A percentile compares a stretch with the other conserved stretches of the same genome.
phyloP scores from a whole-genome alignment of 2,113 vertebrate genomes.

The Trematomus loennbergii region DNA sequence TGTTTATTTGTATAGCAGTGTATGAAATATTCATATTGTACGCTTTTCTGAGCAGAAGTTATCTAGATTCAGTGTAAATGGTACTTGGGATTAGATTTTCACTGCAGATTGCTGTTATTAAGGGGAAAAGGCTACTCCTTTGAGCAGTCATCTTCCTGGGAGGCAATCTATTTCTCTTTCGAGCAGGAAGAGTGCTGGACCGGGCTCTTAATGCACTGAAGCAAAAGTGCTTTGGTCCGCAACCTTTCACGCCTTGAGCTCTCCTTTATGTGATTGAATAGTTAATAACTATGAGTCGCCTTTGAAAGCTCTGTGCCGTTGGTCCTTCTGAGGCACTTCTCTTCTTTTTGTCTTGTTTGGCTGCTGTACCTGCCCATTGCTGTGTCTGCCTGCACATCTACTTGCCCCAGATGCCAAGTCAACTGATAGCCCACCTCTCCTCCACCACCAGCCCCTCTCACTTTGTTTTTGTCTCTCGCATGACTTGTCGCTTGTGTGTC shows the following conservation, averaged over 20 bases:
- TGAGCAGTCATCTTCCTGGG: constrained; percentile 84
- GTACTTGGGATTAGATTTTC: constrained; percentile 88
- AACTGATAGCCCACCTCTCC: constrained; percentile 58
- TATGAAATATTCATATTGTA: constrained; percentile 87
- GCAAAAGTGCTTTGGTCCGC: constrained; percentile 87
- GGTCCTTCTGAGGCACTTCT: constrained; percentile 67
- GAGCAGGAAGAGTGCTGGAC: constrained; percentile 78
- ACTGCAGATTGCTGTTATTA: constrained; percentile 87
- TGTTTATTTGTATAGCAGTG: constrained; percentile 85
- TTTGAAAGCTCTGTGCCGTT: constrained; percentile 78
- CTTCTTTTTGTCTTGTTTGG: constrained; percentile 75
- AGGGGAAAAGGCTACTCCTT: constrained; percentile 68
- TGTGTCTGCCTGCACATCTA: constrained; percentile 64
- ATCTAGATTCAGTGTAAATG: constrained; percentile 85
- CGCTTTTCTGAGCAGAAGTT: constrained; percentile 85
- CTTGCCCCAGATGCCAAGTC: constrained; percentile 71
- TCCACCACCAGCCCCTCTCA: constrained; percentile 48
- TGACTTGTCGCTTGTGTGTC: constrained; percentile 62
- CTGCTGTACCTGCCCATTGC: constrained; percentile 71
- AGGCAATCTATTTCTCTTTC: constrained; percentile 86
- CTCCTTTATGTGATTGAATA: constrained; percentile 87
- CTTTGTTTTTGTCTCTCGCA: constrained; percentile 66
- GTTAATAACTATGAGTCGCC: constrained; percentile 85
- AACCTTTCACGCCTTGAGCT: constrained; percentile 87
- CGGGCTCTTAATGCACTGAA: constrained; percentile 86